Conservation (phyloP, 37 sponge, comb jelly and placozoan genomes). For the Dysidea cf. avara region DNA sequence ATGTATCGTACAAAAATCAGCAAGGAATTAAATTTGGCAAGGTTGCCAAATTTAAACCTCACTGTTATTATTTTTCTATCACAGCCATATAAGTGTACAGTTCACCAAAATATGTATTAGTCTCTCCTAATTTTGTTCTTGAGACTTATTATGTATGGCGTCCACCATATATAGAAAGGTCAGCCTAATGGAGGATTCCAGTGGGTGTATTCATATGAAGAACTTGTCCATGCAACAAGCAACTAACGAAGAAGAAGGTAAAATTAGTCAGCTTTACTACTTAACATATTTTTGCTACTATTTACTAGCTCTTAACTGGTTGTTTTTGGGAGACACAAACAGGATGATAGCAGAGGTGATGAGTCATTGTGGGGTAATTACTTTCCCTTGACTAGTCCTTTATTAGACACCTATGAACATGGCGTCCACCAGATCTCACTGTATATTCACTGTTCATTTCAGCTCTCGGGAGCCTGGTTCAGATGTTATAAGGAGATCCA, state of each 20-base stretch:
- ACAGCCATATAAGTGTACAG: too few species aligned
- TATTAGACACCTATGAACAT: conserved; percentile 97
- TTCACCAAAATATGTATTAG: too few species aligned
- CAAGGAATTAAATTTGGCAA: too few species aligned
- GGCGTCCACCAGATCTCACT: conserved; percentile 99
- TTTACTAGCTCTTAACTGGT: conserved; percentile 90
- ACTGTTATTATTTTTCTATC: too few species aligned
- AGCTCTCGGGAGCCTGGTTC: conserved; percentile 82
- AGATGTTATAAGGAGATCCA: conserved; percentile 70
- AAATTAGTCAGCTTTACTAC: not conserved
- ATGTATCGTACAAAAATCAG: too few species aligned
- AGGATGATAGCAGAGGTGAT: conserved; percentile 97
- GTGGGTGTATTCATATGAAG: conserved; percentile 75
- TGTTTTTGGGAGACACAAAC: conserved; percentile 98
- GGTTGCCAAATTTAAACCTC: too few species aligned
- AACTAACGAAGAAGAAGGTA: conserved; percentile 93
- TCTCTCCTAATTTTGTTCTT: too few species aligned
- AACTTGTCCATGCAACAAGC: conserved; percentile 92
- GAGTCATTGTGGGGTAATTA: not conserved
- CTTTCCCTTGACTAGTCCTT: not conserved
- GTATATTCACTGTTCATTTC: conserved; percentile 96
- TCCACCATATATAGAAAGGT: conserved; percentile 82
- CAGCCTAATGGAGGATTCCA: conserved; percentile 71
- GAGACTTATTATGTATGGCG: too few species aligned
- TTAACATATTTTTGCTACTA: not conserved